Percentiles rank a stretch among this genome's conserved stretches.
phyloP scores from a whole-genome alignment of 2,113 vertebrate genomes.

The Phalacrocorax brasilianus region DNA sequence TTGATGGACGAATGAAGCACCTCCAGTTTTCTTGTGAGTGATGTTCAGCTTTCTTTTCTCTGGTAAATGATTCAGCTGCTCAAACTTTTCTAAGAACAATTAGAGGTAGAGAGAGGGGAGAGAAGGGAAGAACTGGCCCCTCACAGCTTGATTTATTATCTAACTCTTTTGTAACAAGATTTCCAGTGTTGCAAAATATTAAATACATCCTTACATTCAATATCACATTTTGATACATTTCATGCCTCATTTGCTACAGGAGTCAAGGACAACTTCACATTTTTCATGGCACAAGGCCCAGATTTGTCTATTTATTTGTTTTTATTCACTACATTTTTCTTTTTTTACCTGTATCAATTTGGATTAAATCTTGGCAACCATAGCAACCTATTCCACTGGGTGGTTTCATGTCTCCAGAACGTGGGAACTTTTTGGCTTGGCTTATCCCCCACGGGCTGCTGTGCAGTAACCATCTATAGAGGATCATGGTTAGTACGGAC shows the following conservation, averaged over 20 bases:
- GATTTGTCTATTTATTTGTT: slow-evolving; percentile 65
- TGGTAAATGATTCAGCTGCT: not conserved
- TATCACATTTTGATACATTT: slow-evolving; percentile 79
- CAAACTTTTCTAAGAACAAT: not conserved
- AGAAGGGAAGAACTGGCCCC: not conserved
- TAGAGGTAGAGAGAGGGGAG: slow-evolving; percentile 2
- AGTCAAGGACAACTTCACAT: slow-evolving; percentile 75
- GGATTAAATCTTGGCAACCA: slow-evolving; percentile 44
- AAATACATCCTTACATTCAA: slow-evolving; percentile 74
- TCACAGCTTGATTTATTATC: slow-evolving; percentile 67
- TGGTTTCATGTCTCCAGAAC: not conserved
- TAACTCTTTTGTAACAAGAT: slow-evolving; percentile 63
- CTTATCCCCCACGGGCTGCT: not conserved
- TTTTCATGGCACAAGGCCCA: slow-evolving; percentile 73
- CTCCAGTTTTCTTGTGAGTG: not conserved
- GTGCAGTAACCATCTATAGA: not conserved
- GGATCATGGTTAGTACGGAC: not conserved
- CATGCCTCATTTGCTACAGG: slow-evolving; percentile 73
- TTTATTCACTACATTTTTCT: slow-evolving; percentile 34
- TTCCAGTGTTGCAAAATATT: slow-evolving; percentile 74
- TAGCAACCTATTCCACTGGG: slow-evolving; percentile 38
- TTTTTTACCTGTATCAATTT: slow-evolving; percentile 26
- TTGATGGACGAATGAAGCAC: slow-evolving; percentile 8
- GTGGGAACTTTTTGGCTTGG: not conserved
- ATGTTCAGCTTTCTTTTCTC: not conserved